phyloP scores from a whole-genome alignment of 2,797 vertebrate species.

The Sebastes iracundus region DNA sequence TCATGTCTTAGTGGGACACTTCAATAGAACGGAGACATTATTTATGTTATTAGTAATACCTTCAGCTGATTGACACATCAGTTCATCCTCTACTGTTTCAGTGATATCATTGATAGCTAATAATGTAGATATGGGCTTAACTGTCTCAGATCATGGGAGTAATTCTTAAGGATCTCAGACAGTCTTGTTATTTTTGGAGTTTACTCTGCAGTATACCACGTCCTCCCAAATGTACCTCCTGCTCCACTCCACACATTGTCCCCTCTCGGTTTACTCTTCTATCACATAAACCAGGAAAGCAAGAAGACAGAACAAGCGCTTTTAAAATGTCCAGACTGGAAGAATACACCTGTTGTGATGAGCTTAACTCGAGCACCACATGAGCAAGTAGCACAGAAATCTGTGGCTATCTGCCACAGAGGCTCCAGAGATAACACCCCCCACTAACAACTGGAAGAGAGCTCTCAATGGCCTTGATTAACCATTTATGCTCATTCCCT shows the following conservation, averaged over 20 bases:
- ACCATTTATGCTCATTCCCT: constrained; percentile 56
- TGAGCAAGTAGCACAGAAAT: constrained; percentile 16
- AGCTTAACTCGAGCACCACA: constrained; percentile 26
- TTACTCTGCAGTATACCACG: neutral
- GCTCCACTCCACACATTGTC: neutral
- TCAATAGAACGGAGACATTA: neutral
- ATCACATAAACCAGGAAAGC: constrained; percentile 5
- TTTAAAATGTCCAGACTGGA: constrained; percentile 38
- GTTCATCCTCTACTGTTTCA: neutral
- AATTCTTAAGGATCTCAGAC: neutral
- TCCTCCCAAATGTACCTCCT: constrained; percentile 9
- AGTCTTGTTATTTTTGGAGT: neutral
- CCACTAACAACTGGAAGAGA: constrained; percentile 22
- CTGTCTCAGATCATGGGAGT: neutral
- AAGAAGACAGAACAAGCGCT: constrained; percentile 2
- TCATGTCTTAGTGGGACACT: neutral
- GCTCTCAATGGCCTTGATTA: constrained; percentile 62
- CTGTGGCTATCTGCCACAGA: constrained; percentile 28
- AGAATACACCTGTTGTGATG: constrained; percentile 51
- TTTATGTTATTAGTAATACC: constrained; percentile 8
- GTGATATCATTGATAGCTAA: neutral
- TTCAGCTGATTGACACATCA: neutral
- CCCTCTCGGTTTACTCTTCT: constrained; percentile 9
- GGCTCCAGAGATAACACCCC: constrained; percentile 18
- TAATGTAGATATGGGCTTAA: neutral